Evolutionary conservation across 53 echinoderm and acorn worm species (phyloP), one percentile per base, ranked within the genome.

Genomic region (Antedon mediterranea): DNA sequence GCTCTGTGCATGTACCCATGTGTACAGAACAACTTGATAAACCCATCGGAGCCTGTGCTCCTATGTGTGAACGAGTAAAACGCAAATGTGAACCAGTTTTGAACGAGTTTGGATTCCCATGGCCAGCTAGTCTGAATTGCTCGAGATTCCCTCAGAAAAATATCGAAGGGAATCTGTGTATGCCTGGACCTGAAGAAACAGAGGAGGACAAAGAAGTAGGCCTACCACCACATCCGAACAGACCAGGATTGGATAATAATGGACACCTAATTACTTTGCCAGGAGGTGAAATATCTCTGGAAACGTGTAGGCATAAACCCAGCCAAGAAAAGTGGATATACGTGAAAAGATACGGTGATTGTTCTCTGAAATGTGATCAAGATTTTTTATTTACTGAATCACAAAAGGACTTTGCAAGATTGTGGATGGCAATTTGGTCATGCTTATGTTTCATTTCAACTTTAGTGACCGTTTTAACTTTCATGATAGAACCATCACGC

Each of bases 371-470:
- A 32, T 98, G 98, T 76, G 75, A 90, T 32, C 83, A 84, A 1
- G 85, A 98, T 78, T 80, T 89, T 9, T 80, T 98, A 26, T 98
- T 92, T 71, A 76, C 43, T 23, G 30, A 75, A 28, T 77, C 74
- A 23, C 92, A 98, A 84, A 92, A 93, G 71, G 77, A 79, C 30
- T 98, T 98, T 72, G 93, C 98, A 2, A 90, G 93, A 75, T 93
- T 98, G 41, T 98, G 98, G 98, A 93, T 98, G 93, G 98, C 98
- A 6, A 85, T 98, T 29, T 98, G 98, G 98, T 81, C 92, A 6
- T 88, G 98, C 32, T 78, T 93, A 2, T 98, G 98, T 77, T 88
- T 98, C 80, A 75, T 98, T 34, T 93, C 98, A 31, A 90, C 98
- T 0, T 80, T 93, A 11, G 84, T 90, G 75, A 98, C 93, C 13